Conservation (phyloP, 2,113 vertebrate genomes). For the Spea bombifrons region DNA sequence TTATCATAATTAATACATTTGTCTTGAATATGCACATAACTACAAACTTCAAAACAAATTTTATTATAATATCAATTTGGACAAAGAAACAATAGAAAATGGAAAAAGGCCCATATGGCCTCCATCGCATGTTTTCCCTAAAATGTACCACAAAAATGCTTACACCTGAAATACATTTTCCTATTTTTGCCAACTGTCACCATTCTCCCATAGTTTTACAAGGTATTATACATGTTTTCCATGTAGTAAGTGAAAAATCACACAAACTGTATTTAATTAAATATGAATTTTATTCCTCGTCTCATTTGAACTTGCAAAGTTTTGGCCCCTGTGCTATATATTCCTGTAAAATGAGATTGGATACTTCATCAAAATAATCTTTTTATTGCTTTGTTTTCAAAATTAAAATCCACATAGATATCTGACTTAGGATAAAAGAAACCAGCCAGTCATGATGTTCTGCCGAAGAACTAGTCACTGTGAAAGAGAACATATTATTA, state of each 20-base stretch:
- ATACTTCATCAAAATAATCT: constrained; percentile 56
- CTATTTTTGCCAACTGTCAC: no score
- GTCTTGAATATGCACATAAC: no score
- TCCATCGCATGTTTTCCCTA: no score
- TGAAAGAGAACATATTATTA: background rate
- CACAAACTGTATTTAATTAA: constrained; percentile 31
- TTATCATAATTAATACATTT: no score
- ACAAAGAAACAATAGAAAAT: no score
- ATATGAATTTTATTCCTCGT: constrained; percentile 16
- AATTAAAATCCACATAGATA: constrained; percentile 62
- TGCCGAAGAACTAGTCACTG: constrained; percentile 67
- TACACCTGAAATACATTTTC: no score
- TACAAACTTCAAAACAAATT: no score
- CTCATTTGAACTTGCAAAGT: background rate
- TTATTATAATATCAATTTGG: no score
- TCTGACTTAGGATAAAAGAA: constrained; percentile 60
- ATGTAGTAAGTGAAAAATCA: constrained; percentile 12
- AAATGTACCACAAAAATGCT: no score
- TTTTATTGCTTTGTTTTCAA: constrained; percentile 60
- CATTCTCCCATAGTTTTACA: no score
- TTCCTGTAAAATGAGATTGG: constrained; percentile 55
- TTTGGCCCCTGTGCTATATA: constrained; percentile 6
- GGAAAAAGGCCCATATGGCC: no score
- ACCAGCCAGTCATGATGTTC: constrained; percentile 52
- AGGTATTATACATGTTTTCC: no score